Evolutionary conservation across 1,140 invertebrate genomes (phyloP).

Genomic region (Anoplolepis gracilipes): DNA sequence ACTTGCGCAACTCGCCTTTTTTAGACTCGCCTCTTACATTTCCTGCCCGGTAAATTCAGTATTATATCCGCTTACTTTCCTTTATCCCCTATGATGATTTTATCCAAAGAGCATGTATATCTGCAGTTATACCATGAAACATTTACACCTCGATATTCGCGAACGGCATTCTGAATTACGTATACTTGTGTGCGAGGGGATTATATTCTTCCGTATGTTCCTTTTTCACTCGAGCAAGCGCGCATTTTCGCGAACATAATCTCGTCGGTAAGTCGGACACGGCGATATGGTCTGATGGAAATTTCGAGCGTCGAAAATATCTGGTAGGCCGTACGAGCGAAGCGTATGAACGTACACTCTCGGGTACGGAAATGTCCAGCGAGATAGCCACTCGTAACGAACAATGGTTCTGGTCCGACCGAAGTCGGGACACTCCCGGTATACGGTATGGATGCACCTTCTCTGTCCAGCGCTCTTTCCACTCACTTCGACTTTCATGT

Average conservation of each 20-base stretch:
- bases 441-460: slow-evolving; percentile 24
- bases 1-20: background rate
- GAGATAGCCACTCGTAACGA: slow-evolving; percentile 83
- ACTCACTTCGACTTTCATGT: slow-evolving; percentile 58
- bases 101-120: background rate
- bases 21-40: background rate
- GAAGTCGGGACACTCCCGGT: slow-evolving; percentile 71
- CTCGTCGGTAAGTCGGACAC: slow-evolving; percentile 68
- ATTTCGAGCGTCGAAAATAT: slow-evolving; percentile 73
- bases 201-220: background rate
- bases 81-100: background rate
- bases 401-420: slow-evolving; percentile 82
- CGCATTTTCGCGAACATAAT: slow-evolving; percentile 15
- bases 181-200: background rate
- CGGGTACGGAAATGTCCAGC: slow-evolving; percentile 83
- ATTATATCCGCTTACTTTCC: background rate
- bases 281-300: slow-evolving; percentile 62
- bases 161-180: background rate
- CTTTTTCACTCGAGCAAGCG: background rate
- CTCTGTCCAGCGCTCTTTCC: slow-evolving; percentile 34
- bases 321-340: slow-evolving; percentile 69
- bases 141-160: background rate
- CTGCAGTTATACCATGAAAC: background rate
- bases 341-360: slow-evolving; percentile 63
- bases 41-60: background rate